Conservation (phyloP, 2,888 invertebrate genomes). For the Heliconius ismenius region DNA sequence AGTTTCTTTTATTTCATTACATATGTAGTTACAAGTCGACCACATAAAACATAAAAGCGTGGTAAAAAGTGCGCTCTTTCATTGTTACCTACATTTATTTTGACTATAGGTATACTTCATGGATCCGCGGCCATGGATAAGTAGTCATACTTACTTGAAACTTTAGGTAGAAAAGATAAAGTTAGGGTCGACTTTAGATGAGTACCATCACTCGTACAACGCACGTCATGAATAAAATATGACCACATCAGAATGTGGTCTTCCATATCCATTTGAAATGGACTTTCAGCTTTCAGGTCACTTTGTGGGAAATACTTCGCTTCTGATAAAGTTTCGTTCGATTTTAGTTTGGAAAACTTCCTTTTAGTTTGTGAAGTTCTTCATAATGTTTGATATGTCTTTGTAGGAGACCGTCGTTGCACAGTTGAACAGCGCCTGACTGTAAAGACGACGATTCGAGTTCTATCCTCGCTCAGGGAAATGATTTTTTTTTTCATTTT, state of each 20-base stretch:
- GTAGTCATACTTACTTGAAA: neutral
- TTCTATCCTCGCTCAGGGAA: neutral
- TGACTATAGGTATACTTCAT: neutral
- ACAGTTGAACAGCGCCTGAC: neutral
- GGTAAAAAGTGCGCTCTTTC: neutral
- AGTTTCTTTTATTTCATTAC: too few species aligned
- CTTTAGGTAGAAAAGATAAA: neutral
- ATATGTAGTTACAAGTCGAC: too few species aligned
- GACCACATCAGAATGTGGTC: constrained; percentile 1
- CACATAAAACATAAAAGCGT: too few species aligned
- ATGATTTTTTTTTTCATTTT: neutral
- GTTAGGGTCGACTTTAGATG: constrained; percentile 1
- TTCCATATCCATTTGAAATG: constrained; percentile 14
- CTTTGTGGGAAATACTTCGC: neutral
- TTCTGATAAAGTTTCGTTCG: neutral
- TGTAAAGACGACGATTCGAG: neutral
- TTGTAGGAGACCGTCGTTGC: neutral
- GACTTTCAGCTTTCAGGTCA: constrained; percentile 16
- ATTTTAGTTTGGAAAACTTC: neutral
- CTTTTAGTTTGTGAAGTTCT: neutral
- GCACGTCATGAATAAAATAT: constrained; percentile 27
- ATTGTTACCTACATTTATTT: too few species aligned
- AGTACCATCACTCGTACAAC: constrained; percentile 16
- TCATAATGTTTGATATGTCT: neutral
- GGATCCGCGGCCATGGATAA: neutral